These are phyloP conservation scores for Dynastes maya DNA, from an alignment of 2,888 invertebrate species.

Conservation along the genomic window DNA sequence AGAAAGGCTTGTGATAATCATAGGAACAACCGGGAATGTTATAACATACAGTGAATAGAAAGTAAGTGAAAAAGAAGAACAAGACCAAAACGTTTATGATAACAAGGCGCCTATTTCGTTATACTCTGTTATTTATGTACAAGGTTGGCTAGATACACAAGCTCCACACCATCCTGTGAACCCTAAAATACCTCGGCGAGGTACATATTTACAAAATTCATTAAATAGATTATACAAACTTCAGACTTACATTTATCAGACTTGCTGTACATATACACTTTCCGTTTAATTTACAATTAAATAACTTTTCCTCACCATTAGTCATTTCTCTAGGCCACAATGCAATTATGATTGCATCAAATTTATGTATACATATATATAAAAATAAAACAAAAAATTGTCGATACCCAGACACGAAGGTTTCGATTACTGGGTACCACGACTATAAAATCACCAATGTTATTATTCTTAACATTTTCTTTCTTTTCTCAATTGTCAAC, in stretches of 20 bases:
- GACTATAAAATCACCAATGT: slow-evolving; percentile 62
- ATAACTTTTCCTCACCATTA: slow-evolving; percentile 39
- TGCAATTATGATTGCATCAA: slow-evolving; percentile 51
- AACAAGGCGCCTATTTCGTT: slow-evolving; percentile 46
- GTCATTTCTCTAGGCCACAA: slow-evolving; percentile 49
- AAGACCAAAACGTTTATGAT: slow-evolving; percentile 37
- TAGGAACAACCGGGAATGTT: slow-evolving; percentile 68
- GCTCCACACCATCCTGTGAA: slow-evolving; percentile 42
- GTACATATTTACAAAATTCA: slow-evolving; percentile 62
- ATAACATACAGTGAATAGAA: slow-evolving; percentile 63
- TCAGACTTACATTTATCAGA: slow-evolving; percentile 70
- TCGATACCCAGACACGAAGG: slow-evolving; percentile 28
- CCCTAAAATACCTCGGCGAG: slow-evolving; percentile 63
- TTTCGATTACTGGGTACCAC: slow-evolving; percentile 52
- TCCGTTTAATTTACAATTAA: slow-evolving; percentile 46
- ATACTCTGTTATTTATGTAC: slow-evolving; percentile 47
- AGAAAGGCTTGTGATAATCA: slow-evolving; percentile 37
- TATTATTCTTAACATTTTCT: slow-evolving; percentile 58
- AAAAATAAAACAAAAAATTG: slow-evolving; percentile 55
- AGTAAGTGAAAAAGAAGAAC: slow-evolving; percentile 53
- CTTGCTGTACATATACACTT: slow-evolving; percentile 64
- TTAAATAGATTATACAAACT: slow-evolving; percentile 67
- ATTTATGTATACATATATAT: slow-evolving; percentile 42
- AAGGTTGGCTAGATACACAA: slow-evolving; percentile 38
- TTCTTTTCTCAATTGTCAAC: slow-evolving; percentile 62